Percentiles rank a stretch among this genome's conserved stretches.
Conservation (phyloP, 2,113 vertebrate species). For the Bujurquina vittata region DNA sequence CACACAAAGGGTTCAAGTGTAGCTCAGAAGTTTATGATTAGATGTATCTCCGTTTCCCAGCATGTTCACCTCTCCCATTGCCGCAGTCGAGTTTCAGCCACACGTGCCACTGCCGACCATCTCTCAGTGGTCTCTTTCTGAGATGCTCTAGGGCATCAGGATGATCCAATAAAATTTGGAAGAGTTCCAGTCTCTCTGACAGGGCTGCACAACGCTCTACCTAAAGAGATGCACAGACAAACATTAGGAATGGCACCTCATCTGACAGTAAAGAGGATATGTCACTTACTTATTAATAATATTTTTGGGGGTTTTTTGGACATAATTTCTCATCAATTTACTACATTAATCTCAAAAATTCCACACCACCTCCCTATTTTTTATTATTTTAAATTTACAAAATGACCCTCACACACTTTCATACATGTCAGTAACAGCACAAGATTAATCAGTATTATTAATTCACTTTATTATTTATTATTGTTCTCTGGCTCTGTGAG, state of each 20-base stretch:
- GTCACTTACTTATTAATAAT: neutral
- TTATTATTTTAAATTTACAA: too few relatives aligned
- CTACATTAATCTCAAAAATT: too few relatives aligned
- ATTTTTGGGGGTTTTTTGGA: too few relatives aligned
- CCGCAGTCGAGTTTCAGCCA: conserved; percentile 88
- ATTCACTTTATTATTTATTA: too few relatives aligned
- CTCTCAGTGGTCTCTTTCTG: conserved; percentile 58
- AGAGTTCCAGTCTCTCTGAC: conserved; percentile 77
- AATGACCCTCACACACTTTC: too few relatives aligned
- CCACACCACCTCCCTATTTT: too few relatives aligned
- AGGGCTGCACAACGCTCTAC: conserved; percentile 79
- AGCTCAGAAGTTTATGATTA: neutral
- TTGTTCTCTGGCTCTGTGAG: too few relatives aligned
- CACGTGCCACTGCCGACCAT: conserved; percentile 78
- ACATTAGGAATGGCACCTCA: neutral
- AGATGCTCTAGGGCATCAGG: conserved; percentile 73
- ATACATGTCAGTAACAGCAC: too few relatives aligned
- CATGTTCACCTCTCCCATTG: conserved; percentile 80
- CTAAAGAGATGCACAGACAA: conserved; percentile 32
- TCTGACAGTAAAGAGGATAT: too few relatives aligned
- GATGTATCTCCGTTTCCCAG: neutral
- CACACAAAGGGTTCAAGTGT: neutral
- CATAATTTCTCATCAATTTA: too few relatives aligned
- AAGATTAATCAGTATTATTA: too few relatives aligned
- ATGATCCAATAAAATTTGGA: conserved; percentile 85